These are phyloP conservation scores for Cylindroiulus punctatus DNA, from an alignment of 2,888 invertebrate species.

Conservation along the genomic window DNA sequence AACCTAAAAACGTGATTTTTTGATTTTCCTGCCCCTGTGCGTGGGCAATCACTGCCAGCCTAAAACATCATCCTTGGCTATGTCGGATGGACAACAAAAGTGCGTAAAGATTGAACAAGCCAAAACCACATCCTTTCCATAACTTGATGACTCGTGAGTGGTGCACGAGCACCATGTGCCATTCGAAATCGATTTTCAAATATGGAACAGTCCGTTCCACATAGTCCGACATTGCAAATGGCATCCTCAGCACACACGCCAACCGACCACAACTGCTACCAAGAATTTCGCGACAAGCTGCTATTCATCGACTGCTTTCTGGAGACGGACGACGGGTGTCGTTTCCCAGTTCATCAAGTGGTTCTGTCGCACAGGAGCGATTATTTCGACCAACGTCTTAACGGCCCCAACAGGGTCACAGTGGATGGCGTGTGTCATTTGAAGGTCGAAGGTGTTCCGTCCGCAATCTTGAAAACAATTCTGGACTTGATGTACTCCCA, in stretches of 20 bases:
- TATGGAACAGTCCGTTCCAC: too few relatives aligned
- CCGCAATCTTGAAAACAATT: not conserved
- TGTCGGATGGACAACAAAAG: too few relatives aligned
- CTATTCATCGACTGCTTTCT: not conserved
- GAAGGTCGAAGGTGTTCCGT: not conserved
- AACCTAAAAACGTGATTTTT: too few relatives aligned
- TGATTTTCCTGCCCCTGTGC: too few relatives aligned
- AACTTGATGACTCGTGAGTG: too few relatives aligned
- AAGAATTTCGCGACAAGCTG: not conserved
- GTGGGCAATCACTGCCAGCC: too few relatives aligned
- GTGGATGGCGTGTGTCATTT: not conserved
- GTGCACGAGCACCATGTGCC: too few relatives aligned
- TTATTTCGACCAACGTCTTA: not conserved
- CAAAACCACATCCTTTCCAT: too few relatives aligned
- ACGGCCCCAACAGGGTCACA: not conserved
- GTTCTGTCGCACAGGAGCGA: not conserved
- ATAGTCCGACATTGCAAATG: not conserved
- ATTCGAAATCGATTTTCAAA: too few relatives aligned
- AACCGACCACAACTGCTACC: not conserved
- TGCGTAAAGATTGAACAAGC: too few relatives aligned
- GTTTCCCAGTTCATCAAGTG: conserved; percentile 17
- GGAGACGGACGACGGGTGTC: conserved; percentile 35
- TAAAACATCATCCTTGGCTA: too few relatives aligned
- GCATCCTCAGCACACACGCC: not conserved
- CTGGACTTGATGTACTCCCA: not conserved